These are phyloP conservation scores for Echiichthys vipera DNA, from an alignment of 2,797 vertebrate genomes.

Conservation along the genomic window DNA sequence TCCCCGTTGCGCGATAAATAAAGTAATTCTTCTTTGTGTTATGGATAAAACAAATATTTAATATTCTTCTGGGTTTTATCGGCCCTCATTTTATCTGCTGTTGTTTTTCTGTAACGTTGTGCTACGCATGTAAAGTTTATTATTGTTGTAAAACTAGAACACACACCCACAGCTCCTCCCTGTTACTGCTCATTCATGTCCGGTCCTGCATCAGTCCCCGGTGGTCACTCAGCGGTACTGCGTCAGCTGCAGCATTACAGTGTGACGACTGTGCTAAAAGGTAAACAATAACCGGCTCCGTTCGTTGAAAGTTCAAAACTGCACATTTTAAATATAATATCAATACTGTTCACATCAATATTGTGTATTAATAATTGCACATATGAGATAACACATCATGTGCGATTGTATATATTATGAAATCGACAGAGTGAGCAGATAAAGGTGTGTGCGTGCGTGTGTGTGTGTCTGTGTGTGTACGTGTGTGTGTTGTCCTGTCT, in stretches of 20 bases:
- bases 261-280: neutral
- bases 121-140: no score
- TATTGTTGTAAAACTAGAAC: no score
- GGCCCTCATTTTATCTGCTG: no score
- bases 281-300: neutral
- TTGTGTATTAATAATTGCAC: neutral
- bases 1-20: no score
- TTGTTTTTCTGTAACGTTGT: no score
- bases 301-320: neutral
- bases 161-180: no score
- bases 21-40: no score
- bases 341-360: neutral
- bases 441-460: conserved; percentile 14
- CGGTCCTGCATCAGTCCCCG: conserved; percentile 69
- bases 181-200: conserved; percentile 4
- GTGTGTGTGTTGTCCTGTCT: conserved; percentile 43
- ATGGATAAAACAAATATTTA: no score
- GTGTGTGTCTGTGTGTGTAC: conserved; percentile 16
- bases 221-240: conserved; percentile 62
- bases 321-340: neutral
- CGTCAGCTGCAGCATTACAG: conserved; percentile 35
- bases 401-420: conserved; percentile 10
- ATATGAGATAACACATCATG: neutral
- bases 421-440: conserved; percentile 14
- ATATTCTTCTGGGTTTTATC: no score